phyloP scores from a whole-genome alignment of 30 jellyfish, hydroid and myxozoan species.

The Chironex yamaguchii region DNA sequence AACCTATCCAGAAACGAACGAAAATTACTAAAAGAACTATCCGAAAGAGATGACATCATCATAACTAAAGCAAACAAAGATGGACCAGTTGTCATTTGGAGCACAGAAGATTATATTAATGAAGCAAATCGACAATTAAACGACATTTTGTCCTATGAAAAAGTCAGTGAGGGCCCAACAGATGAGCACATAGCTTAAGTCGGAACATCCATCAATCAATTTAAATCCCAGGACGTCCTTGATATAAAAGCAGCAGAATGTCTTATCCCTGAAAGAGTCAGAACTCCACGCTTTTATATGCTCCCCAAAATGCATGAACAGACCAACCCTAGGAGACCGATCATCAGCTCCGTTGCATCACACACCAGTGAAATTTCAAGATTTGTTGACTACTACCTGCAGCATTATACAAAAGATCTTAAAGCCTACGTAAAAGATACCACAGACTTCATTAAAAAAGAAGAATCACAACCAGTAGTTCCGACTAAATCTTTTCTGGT shows the following conservation, averaged over 20 bases:
- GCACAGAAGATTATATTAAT: conserved; percentile 3
- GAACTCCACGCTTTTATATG: conserved; percentile 21
- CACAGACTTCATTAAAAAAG: conserved; percentile 2
- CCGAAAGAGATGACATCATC: conserved; percentile 1
- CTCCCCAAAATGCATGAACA: conserved; percentile 38
- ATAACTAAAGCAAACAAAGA: conserved; percentile 20
- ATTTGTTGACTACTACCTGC: conserved; percentile 4
- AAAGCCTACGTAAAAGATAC: conserved; percentile 34
- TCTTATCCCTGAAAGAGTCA: too few species aligned
- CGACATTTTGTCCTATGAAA: not conserved
- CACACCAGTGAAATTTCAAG: not conserved
- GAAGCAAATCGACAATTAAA: conserved; percentile 7
- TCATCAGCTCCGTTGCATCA: not conserved
- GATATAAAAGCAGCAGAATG: too few species aligned
- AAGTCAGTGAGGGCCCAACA: not conserved
- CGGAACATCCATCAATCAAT: too few species aligned
- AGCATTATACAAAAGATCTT: not conserved
- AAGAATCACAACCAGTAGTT: not conserved
- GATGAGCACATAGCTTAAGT: too few species aligned
- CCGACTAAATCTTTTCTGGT: conserved; percentile 25
- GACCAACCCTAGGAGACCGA: conserved; percentile 28
- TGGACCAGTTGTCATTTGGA: conserved; percentile 25
- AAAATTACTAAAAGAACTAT: not conserved
- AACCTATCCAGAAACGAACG: not conserved
- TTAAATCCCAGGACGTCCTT: too few species aligned